phyloP scores from a whole-genome alignment of 2,797 vertebrate species.

The Microcaecilia unicolor region DNA sequence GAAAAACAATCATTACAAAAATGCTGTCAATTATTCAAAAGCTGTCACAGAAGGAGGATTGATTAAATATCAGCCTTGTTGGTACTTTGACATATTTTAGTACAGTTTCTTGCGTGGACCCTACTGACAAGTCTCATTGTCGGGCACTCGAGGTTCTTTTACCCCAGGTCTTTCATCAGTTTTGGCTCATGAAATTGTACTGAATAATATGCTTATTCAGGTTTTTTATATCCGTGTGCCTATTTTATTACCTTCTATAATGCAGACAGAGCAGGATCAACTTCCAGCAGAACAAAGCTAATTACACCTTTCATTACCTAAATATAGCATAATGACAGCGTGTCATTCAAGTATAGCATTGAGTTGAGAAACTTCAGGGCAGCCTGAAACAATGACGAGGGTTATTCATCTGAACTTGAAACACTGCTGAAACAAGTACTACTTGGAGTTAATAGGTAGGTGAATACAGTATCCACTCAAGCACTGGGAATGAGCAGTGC shows the following conservation, averaged over 20 bases:
- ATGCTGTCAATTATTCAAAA: slow-evolving; percentile 52
- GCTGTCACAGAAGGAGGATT: slow-evolving; percentile 22
- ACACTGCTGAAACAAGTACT: slow-evolving; percentile 10
- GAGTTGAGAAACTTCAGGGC: slow-evolving; percentile 55
- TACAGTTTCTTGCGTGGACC: slow-evolving; percentile 14
- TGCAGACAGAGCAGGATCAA: slow-evolving; percentile 41
- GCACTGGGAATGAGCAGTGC: background rate
- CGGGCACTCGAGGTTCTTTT: slow-evolving; percentile 28
- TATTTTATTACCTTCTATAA: slow-evolving; percentile 63
- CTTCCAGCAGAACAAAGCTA: slow-evolving; percentile 64
- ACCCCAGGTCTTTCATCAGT: slow-evolving; percentile 28
- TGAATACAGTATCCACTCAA: slow-evolving; percentile 29
- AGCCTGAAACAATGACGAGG: slow-evolving; percentile 41
- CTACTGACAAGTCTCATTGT: slow-evolving; percentile 21
- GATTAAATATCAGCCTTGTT: slow-evolving; percentile 34
- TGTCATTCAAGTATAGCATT: slow-evolving; percentile 53
- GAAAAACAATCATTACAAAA: slow-evolving; percentile 49
- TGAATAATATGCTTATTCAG: slow-evolving; percentile 47
- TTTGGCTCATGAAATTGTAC: slow-evolving; percentile 38
- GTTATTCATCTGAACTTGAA: slow-evolving; percentile 38
- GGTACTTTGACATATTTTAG: slow-evolving; percentile 24
- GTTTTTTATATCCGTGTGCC: slow-evolving; percentile 50
- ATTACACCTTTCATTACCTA: slow-evolving; percentile 60
- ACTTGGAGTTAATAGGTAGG: slow-evolving; percentile 24
- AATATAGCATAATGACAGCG: slow-evolving; percentile 65